These are phyloP conservation scores for Cololabis saira DNA, from an alignment of 2,113 vertebrate genomes.

Conservation along the genomic window DNA sequence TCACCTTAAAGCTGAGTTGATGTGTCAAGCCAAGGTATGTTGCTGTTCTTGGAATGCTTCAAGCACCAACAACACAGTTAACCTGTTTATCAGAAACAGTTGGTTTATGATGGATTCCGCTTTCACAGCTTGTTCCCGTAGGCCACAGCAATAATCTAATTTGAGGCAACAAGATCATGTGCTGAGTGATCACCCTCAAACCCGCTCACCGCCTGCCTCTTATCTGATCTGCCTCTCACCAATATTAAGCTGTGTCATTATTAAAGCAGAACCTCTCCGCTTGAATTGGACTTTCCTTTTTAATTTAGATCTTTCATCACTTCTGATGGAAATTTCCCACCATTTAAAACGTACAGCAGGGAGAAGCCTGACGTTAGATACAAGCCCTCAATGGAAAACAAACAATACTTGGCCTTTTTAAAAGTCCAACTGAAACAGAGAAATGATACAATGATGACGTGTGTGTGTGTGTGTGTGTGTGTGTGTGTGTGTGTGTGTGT, in stretches of 20 bases:
- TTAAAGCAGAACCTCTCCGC: slow-evolving; percentile 36
- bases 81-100: slow-evolving; percentile 47
- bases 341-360: neutral
- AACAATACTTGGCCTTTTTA: neutral
- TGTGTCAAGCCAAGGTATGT: slow-evolving; percentile 26
- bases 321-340: neutral
- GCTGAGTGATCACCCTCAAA: neutral
- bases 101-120: slow-evolving; percentile 20
- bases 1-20: slow-evolving; percentile 29
- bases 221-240: slow-evolving; percentile 23
- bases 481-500: too few species aligned
- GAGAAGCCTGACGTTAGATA: too few species aligned
- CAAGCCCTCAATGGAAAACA: neutral
- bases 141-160: slow-evolving; percentile 26
- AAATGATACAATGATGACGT: neutral
- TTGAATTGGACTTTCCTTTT: slow-evolving; percentile 30
- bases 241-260: slow-evolving; percentile 16
- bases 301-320: slow-evolving; percentile 4
- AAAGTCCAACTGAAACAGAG: neutral
- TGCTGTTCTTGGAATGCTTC: slow-evolving; percentile 38
- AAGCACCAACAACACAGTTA: neutral
- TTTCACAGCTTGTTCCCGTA: slow-evolving; percentile 8
- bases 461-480: neutral
- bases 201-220: slow-evolving; percentile 7
- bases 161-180: slow-evolving; percentile 35